Evolutionary conservation across 1,140 invertebrate species (phyloP), one percentile per base, ranked within the genome.

Genomic region (Zaprionus camerounensis): DNA sequence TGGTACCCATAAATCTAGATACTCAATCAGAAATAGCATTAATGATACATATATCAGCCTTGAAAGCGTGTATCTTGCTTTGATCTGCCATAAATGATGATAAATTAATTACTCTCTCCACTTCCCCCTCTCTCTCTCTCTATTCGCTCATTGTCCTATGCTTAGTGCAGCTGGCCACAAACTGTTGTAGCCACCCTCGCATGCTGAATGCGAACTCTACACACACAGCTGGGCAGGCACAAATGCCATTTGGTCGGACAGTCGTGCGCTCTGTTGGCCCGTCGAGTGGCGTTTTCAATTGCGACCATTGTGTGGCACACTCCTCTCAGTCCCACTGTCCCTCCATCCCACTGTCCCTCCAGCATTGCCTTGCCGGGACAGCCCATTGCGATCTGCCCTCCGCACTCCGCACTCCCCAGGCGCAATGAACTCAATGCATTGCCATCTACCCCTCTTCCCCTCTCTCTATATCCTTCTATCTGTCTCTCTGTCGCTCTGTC

Each of bases 271-370:
- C 67, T 76, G 73, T 71, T 74, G 73, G 70, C 36, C 34, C 34
- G 36, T 85, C 78, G 82, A 81, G 82, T 84, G 82, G 34, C 78
- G 71, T 67, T 74, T 84, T 84, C 82, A 84, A 84, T 84, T 84
- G 82, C 69, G 17, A 53, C 36, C 82, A 85, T 84, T 84, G 82
- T 84, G 62, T 59, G 67, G 51, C 51, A 38, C 26, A 38, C 53
- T 36, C 51, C 65, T 55, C 64, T 9, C 46, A 24, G 3, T 13
- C 12, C 6, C 46, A 13, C 20, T 13, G 11, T 24, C 46, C 11
- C 9, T 13, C 46, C 5, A 1, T 51, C 3, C 11, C 46, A 11
- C 28, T 17, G 55, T 57, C 26, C 55, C 13, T 15, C 28, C 17
- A 9, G 24, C 15, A 28, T 6, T 51, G 17, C 55, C 24, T 41